Percentiles rank a stretch among this genome's conserved stretches.
Evolutionary conservation across 2,113 vertebrate species (phyloP).

Genomic region (Riparia riparia): DNA sequence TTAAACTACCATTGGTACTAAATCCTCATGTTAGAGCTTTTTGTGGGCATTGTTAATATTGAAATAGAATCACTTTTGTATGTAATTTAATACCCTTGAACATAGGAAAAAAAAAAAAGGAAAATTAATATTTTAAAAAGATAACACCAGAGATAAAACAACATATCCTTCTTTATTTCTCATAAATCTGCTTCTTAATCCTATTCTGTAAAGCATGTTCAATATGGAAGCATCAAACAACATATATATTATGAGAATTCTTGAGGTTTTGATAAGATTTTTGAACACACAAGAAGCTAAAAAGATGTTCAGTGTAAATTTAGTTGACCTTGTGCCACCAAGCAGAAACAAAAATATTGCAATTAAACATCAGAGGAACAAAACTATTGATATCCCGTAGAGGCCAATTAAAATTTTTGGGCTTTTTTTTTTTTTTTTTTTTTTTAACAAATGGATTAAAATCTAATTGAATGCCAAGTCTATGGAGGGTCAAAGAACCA

Average conservation of each 20-base stretch:
- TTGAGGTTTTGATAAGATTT: neutral
- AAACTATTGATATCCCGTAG: neutral
- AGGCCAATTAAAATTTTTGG: neutral
- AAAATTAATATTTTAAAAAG: neutral
- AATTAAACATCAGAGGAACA: neutral
- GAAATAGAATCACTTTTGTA: neutral
- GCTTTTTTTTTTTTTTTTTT: neutral
- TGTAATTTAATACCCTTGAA: neutral
- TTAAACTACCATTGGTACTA: neutral
- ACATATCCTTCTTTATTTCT: neutral
- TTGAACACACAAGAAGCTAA: neutral
- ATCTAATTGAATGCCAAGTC: neutral
- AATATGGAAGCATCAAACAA: neutral
- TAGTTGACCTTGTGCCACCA: neutral
- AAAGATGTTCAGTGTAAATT: neutral
- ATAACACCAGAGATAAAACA: neutral
- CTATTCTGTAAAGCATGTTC: neutral
- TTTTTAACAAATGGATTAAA: neutral
- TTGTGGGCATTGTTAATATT: neutral
- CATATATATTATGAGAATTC: neutral
- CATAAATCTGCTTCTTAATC: neutral
- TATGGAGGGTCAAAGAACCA: neutral
- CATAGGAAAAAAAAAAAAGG: neutral
- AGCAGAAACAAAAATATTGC: neutral
- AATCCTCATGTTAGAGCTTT: neutral